A percentile compares a stretch with the other conserved stretches of the same genome.
Evolutionary conservation across 2,113 vertebrate species (phyloP).

Genomic region (Laticauda colubrina): DNA sequence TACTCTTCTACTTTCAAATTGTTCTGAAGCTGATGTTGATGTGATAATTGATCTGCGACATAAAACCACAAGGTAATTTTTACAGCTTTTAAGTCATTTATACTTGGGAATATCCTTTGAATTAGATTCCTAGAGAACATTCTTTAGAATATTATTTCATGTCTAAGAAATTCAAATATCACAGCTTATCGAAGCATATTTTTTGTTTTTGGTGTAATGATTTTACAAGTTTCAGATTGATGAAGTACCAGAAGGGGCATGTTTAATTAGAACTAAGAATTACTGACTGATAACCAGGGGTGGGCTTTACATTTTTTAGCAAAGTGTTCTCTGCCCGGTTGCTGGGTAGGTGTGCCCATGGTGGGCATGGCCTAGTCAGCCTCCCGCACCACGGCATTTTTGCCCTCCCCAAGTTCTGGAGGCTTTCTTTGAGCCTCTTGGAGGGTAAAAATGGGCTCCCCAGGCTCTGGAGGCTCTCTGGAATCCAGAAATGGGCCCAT

Average conservation of each 20-base stretch:
- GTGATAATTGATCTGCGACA: conserved; percentile 89
- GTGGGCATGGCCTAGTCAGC: too few relatives aligned
- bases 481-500: too few relatives aligned
- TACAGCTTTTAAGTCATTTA: neutral
- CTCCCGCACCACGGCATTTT: too few relatives aligned
- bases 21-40: conserved; percentile 86
- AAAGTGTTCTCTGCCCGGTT: too few relatives aligned
- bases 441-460: too few relatives aligned
- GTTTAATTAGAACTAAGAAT: neutral
- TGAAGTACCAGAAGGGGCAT: neutral
- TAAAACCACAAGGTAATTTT: conserved; percentile 83
- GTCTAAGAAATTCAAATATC: neutral
- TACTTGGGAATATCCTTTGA: neutral
- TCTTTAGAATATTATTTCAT: neutral
- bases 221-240: neutral
- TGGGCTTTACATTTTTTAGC: too few relatives aligned
- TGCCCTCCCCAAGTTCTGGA: too few relatives aligned
- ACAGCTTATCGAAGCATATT: neutral
- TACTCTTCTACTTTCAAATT: conserved; percentile 89
- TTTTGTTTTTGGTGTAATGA: neutral
- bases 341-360: too few relatives aligned
- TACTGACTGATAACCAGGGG: neutral
- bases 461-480: too few relatives aligned
- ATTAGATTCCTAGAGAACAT: neutral
- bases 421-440: too few relatives aligned